Evolutionary conservation across 2,888 invertebrate species (phyloP).

Genomic region (Antheraea yamamai): DNA sequence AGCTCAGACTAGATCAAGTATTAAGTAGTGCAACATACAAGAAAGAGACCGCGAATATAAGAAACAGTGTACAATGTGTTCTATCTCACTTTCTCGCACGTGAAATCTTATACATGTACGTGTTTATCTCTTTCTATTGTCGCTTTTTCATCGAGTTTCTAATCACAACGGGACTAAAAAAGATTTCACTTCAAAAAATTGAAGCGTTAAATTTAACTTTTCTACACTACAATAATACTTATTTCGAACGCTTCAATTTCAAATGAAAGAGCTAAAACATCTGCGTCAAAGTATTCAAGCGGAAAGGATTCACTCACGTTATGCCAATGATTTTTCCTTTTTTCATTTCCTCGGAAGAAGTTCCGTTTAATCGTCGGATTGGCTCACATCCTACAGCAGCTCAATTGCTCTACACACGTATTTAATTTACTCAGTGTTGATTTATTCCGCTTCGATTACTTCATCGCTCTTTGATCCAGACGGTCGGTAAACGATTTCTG

Average conservation of each 20-base stretch:
- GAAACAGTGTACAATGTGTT: too few species aligned
- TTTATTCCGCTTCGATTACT: conserved; percentile 66
- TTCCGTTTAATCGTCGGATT: conserved; percentile 49
- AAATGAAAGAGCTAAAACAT: conserved; percentile 45
- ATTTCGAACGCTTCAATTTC: conserved; percentile 26
- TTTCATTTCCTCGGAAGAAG: conserved; percentile 56
- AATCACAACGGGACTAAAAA: too few species aligned
- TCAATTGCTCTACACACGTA: conserved; percentile 63
- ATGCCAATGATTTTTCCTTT: conserved; percentile 45
- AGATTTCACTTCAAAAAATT: not conserved
- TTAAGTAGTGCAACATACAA: too few species aligned
- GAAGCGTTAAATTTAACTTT: conserved; percentile 47
- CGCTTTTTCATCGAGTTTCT: too few species aligned
- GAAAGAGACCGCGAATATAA: too few species aligned
- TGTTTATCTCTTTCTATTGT: too few species aligned
- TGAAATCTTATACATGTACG: too few species aligned
- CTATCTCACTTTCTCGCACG: too few species aligned
- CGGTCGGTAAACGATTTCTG: conserved; percentile 47
- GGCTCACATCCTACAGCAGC: conserved; percentile 50
- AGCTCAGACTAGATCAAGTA: too few species aligned
- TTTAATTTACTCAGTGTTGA: conserved; percentile 71
- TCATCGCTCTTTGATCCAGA: conserved; percentile 59
- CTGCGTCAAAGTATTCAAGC: conserved; percentile 44
- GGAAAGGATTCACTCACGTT: conserved; percentile 42
- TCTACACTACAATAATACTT: conserved; percentile 33